A percentile compares a stretch with the other conserved stretches of the same genome.
phyloP scores from a whole-genome alignment of 2,888 invertebrate genomes.

The Prosopocoilus inquinatus region DNA sequence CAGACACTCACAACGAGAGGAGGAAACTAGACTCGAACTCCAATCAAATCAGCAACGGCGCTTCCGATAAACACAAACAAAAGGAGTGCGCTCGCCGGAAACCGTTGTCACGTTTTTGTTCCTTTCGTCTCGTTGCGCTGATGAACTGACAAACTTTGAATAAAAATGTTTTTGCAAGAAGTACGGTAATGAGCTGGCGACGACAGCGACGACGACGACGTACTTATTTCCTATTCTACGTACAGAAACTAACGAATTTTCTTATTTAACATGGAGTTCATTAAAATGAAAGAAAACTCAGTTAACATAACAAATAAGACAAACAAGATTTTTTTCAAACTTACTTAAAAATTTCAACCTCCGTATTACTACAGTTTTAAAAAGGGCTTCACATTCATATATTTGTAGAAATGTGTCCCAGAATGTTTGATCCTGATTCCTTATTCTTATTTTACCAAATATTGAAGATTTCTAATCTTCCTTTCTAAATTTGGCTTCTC shows the following conservation, averaged over 20 bases:
- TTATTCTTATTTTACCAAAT: no score
- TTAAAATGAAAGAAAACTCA: no score
- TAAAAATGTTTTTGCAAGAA: conserved; percentile 5
- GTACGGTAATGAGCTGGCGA: background rate
- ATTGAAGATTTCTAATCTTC: no score
- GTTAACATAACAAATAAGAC: no score
- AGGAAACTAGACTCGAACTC: conserved; percentile 12
- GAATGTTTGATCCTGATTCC: no score
- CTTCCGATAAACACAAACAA: conserved; percentile 17
- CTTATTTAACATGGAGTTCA: no score
- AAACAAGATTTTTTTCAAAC: no score
- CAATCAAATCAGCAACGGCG: conserved; percentile 20
- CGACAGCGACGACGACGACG: conserved; percentile 3
- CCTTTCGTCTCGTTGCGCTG: conserved; percentile 13
- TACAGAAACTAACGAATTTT: background rate
- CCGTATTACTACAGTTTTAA: no score
- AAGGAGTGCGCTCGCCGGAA: conserved; percentile 10
- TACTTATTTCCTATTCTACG: background rate
- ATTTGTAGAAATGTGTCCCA: no score
- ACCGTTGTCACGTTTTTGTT: conserved; percentile 16
- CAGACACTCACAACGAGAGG: conserved; percentile 8
- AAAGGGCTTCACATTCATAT: no score
- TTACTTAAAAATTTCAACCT: no score
- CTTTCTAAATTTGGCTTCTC: no score
- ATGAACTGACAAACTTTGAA: conserved; percentile 11